These are phyloP conservation scores for Emydura subglobosa DNA, from an alignment of 2,113 vertebrate genomes.

Conservation along the genomic window DNA sequence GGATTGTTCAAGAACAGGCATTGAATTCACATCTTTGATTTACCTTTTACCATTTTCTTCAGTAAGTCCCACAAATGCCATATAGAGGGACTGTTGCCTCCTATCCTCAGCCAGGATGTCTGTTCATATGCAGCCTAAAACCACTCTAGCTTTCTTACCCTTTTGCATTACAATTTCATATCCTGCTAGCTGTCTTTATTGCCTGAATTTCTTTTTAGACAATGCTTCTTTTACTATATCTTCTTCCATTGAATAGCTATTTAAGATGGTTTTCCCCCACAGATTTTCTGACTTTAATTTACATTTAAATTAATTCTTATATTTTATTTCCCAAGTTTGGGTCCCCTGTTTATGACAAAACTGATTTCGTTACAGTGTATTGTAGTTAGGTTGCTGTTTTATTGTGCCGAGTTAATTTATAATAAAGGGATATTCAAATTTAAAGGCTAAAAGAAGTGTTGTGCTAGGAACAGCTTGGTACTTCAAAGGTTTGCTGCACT, in stretches of 20 bases:
- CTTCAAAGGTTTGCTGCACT: background rate
- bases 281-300: background rate
- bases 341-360: background rate
- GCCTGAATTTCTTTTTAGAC: background rate
- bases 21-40: background rate
- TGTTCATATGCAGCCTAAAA: background rate
- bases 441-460: background rate
- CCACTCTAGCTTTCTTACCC: background rate
- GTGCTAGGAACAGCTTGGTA: background rate
- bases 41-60: background rate
- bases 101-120: background rate
- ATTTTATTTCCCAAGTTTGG: background rate
- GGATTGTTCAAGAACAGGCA: background rate
- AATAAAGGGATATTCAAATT: background rate
- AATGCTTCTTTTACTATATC: background rate
- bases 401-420: background rate
- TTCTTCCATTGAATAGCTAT: background rate
- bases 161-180: accelerated
- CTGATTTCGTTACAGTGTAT: background rate
- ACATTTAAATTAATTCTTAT: background rate
- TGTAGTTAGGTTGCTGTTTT: background rate
- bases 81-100: background rate
- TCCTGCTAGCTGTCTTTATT: background rate
- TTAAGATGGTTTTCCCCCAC: background rate
- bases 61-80: background rate